Evolutionary conservation across 2,113 vertebrate species (phyloP).

Genomic region (Mionectes macconnelli): DNA sequence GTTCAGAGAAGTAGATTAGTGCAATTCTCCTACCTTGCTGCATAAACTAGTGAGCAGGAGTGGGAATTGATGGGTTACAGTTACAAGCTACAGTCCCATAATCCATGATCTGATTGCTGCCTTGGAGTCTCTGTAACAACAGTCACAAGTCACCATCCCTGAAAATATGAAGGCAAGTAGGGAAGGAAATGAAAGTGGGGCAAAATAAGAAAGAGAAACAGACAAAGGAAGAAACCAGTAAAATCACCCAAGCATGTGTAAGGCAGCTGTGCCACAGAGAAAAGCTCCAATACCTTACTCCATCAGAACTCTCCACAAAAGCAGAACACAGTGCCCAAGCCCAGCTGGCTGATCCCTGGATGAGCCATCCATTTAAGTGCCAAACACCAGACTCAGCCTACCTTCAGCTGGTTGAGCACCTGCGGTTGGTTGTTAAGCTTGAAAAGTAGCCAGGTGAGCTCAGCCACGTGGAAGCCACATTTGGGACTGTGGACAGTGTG

Average conservation of each 20-base stretch:
- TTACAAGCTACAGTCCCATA: conserved; percentile 30
- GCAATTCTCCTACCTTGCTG: conserved; percentile 34
- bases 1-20: conserved; percentile 1
- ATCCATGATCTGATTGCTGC: conserved; percentile 23
- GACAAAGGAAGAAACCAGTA: background rate
- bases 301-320: background rate
- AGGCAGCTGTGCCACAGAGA: background rate
- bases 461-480: background rate
- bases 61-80: conserved; percentile 10
- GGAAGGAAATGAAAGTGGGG: background rate
- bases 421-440: background rate
- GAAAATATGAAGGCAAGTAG: background rate
- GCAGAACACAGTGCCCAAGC: background rate
- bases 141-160: conserved; percentile 18
- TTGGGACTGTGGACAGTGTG: background rate
- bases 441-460: background rate
- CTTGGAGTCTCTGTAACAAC: conserved; percentile 54
- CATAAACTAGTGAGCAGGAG: conserved; percentile 30
- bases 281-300: background rate
- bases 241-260: background rate
- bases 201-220: background rate
- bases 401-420: background rate
- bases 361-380: background rate
- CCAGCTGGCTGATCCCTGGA: background rate
- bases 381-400: background rate